Conservation (phyloP, 2,113 vertebrate genomes). For the Catharus bicknelli region DNA sequence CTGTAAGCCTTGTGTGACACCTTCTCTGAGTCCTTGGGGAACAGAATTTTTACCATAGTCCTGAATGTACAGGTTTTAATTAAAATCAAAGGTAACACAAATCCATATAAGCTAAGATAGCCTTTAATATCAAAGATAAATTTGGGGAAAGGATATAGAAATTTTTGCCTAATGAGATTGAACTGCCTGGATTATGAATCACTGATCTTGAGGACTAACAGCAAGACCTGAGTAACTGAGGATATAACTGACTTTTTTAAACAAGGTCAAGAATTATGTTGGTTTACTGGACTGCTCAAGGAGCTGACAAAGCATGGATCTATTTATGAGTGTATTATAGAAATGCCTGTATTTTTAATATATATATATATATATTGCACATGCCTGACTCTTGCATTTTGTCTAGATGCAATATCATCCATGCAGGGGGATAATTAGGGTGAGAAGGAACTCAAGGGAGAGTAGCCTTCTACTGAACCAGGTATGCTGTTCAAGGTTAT, state of each 20-base stretch:
- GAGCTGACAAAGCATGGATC: not conserved
- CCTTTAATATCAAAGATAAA: not conserved
- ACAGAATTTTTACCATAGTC: not conserved
- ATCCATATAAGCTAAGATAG: not conserved
- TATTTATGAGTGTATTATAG: not conserved
- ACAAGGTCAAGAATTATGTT: not conserved
- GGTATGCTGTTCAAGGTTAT: not conserved
- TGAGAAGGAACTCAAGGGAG: not conserved
- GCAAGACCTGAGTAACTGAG: not conserved
- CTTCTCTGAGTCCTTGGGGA: not conserved
- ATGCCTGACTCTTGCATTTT: not conserved
- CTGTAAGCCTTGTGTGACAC: not conserved
- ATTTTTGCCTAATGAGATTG: not conserved
- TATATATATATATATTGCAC: not conserved
- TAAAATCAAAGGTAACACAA: not conserved
- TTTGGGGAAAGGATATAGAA: not conserved
- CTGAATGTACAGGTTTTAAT: not conserved
- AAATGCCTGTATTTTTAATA: not conserved
- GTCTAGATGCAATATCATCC: not conserved
- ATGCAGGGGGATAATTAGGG: not conserved
- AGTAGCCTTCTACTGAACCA: not conserved
- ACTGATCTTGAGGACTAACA: not conserved
- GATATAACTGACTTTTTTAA: not conserved
- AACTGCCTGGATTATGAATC: not conserved
- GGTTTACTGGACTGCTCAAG: not conserved